Evolutionary conservation across 2,888 invertebrate species (phyloP).

Genomic region (Rhorus exstirpatorius): DNA sequence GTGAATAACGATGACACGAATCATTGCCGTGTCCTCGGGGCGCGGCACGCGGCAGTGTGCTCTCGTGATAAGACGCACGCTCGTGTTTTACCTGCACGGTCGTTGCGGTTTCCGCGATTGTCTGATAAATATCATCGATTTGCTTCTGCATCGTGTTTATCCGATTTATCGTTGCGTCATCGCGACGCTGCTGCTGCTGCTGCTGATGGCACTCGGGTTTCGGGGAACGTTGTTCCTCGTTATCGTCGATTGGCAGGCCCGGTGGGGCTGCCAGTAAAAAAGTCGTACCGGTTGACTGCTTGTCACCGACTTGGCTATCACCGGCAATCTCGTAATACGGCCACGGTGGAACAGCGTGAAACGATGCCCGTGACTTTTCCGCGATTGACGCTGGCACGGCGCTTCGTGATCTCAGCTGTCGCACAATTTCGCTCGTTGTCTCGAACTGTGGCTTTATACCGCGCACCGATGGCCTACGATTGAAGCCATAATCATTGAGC

Average conservation of each 20-base stretch:
- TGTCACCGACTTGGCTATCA: constrained; percentile 29
- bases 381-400: constrained; percentile 75
- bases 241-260: constrained; percentile 25
- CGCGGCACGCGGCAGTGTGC: constrained; percentile 76
- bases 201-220: constrained; percentile 72
- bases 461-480: constrained; percentile 94
- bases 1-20: constrained; percentile 75
- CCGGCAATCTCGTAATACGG: constrained; percentile 70
- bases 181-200: constrained; percentile 65
- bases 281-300: constrained; percentile 52
- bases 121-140: constrained; percentile 84
- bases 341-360: constrained; percentile 72
- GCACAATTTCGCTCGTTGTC: constrained; percentile 92
- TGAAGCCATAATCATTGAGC: constrained; percentile 96
- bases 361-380: constrained; percentile 74
- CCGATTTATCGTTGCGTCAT: constrained; percentile 81
- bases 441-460: constrained; percentile 96
- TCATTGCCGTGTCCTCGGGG: constrained; percentile 60
- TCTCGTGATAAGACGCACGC: constrained; percentile 79
- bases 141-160: constrained; percentile 83
- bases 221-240: constrained; percentile 41
- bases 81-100: constrained; percentile 75
- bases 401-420: constrained; percentile 92
- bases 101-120: constrained; percentile 81
- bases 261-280: constrained; percentile 57